Conservation (phyloP, 2,888 invertebrate genomes). For the Napeogenes sylphis region DNA sequence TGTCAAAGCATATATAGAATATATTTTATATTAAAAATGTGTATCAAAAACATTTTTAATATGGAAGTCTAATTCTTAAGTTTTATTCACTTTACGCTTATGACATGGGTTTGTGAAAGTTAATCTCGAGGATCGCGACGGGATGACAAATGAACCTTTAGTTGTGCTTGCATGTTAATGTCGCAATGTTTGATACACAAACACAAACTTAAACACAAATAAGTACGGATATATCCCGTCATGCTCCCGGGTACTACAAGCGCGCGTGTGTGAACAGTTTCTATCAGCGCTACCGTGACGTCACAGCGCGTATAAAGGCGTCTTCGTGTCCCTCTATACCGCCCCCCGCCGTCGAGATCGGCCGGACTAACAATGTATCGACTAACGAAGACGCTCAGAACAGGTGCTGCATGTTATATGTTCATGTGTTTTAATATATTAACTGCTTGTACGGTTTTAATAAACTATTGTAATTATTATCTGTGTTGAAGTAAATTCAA, state of each 20-base stretch:
- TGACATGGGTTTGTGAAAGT: slow-evolving; percentile 3
- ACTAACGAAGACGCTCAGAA: slow-evolving; percentile 66
- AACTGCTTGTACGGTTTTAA: slow-evolving; percentile 20
- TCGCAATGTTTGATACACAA: background rate
- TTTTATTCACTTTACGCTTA: slow-evolving; percentile 7
- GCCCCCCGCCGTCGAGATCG: slow-evolving; percentile 70
- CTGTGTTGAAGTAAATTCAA: no score
- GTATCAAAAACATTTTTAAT: slow-evolving; percentile 7
- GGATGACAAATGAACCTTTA: slow-evolving; percentile 10
- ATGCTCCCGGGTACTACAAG: slow-evolving; percentile 12
- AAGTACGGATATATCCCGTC: background rate
- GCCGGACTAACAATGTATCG: slow-evolving; percentile 55
- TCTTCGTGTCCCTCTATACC: slow-evolving; percentile 87
- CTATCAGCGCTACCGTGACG: slow-evolving; percentile 92
- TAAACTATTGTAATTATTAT: no score
- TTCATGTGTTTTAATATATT: slow-evolving; percentile 31
- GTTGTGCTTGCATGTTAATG: slow-evolving; percentile 4
- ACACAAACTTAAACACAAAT: background rate
- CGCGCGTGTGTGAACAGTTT: slow-evolving; percentile 81
- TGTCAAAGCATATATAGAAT: background rate
- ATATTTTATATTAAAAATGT: background rate
- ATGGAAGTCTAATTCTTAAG: background rate
- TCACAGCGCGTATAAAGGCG: slow-evolving; percentile 92
- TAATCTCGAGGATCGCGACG: slow-evolving; percentile 2
- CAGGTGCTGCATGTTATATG: slow-evolving; percentile 65